Evolutionary conservation across 2,113 vertebrate genomes (phyloP).

Genomic region (Oncorhynchus masou): DNA sequence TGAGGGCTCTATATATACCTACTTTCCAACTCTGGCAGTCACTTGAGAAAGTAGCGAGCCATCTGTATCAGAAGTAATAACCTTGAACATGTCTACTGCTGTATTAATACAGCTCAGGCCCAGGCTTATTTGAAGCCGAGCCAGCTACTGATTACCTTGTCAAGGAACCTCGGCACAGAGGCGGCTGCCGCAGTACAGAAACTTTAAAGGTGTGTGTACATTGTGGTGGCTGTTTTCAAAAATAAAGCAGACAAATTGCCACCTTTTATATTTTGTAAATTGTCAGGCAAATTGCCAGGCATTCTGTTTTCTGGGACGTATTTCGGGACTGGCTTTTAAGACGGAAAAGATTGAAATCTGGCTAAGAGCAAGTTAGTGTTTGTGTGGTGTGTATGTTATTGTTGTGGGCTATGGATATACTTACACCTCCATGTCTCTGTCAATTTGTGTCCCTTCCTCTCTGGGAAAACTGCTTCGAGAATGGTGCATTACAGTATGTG

Average conservation of each 20-base stretch:
- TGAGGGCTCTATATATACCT: neutral
- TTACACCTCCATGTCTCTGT: neutral
- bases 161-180: constrained; percentile 48
- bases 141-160: constrained; percentile 65
- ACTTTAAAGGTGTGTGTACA: constrained; percentile 40
- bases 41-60: constrained; percentile 18
- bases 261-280: constrained; percentile 45
- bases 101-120: constrained; percentile 59
- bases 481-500: no score
- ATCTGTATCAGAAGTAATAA: constrained; percentile 64
- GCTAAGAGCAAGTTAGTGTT: neutral
- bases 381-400: neutral
- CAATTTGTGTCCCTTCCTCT: no score
- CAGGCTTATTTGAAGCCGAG: constrained; percentile 58
- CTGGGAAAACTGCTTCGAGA: no score
- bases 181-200: constrained; percentile 15
- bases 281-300: constrained; percentile 43
- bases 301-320: constrained; percentile 13
- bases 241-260: constrained; percentile 41
- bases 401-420: neutral
- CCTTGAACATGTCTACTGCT: constrained; percentile 65
- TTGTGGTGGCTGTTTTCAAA: constrained; percentile 26
- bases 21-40: constrained; percentile 17
- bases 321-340: neutral
- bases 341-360: neutral